Base-by-base conservation (phyloP, 2,113 vertebrate species). In the Trematomus loennbergii region DNA sequence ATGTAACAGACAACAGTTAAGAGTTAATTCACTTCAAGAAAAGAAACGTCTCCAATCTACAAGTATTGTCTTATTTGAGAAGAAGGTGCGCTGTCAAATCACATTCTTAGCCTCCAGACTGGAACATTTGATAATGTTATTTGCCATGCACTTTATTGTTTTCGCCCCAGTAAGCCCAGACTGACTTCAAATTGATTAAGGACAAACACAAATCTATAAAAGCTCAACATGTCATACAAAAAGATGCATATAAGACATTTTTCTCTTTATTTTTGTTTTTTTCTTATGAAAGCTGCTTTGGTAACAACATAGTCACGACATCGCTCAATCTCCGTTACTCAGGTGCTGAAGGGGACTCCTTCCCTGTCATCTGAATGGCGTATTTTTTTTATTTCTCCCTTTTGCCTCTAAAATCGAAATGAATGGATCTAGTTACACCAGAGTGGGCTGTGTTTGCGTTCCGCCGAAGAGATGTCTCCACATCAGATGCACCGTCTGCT, bases 211-310 rank as follows among this genome's bases (percentile, higher is more conserved):
- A 96, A 94, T 95, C 95, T 97, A 97, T 96, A 97, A 97, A 98
- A 97, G 96, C 96, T 97, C 96, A 96, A 95, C 96, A 96, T 96
- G 96, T 96, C 96, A 97, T 98, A 99, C 97, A 98, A 98, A 98
- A 98, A 97, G 96, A 98, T 97, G 97, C 97, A 98, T 97, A 97
- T 97, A 97, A 97, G 96, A 96, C 96, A 94, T 96, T 94, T 87
- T 93, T 89, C 71, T 86, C 50, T 64, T 65, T 77, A 59, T 71
- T 59, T 66, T 73, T 8, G 36, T 75, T 79, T 81, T 81, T 91
- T 91, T 96, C 75, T 95, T 97, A 94, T 90, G 96, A 97, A 98
- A 98, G 97, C 97, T 97, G 97, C 97, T 99, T 99, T 99, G 98
- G 97, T 99, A 97, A 98, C 96, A 97, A 97, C 96, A 17, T 96